Conservation (phyloP, 35 echinoderm and acorn worm species). For the Nesometra sesokonis region DNA sequence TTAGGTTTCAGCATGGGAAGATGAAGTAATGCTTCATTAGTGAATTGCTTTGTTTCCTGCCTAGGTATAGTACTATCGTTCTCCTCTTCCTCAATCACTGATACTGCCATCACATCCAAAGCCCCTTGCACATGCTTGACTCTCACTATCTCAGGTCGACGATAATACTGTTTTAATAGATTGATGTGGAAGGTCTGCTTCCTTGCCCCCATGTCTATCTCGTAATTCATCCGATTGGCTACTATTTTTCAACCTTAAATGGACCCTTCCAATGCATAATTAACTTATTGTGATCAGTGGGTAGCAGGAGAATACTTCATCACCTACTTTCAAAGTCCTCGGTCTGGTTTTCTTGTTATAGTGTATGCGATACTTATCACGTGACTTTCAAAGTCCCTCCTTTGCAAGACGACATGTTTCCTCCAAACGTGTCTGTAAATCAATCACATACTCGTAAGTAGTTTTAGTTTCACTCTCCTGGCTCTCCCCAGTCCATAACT, state of each 20-base stretch:
- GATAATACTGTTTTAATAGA: no score
- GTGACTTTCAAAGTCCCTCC: no score
- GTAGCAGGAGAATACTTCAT: background rate
- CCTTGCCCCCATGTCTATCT: background rate
- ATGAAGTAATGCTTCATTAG: no score
- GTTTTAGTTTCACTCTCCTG: background rate
- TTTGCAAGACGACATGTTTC: no score
- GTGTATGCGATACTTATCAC: no score
- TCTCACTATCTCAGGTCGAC: background rate
- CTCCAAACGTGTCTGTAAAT: no score
- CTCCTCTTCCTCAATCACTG: background rate
- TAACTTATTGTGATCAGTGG: background rate
- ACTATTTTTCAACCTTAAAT: conserved; percentile 8
- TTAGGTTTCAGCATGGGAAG: background rate
- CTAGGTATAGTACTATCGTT: background rate
- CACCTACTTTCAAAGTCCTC: no score
- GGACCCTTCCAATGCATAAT: no score
- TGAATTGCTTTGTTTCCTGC: background rate
- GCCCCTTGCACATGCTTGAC: background rate
- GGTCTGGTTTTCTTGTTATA: background rate
- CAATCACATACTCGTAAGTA: background rate
- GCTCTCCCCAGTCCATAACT: no score
- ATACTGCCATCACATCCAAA: background rate
- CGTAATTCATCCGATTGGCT: conserved; percentile 5
- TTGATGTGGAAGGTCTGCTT: conserved; percentile 22